Base-by-base conservation (phyloP, 2,888 invertebrate species). In the Euspilapteryx auroguttella region DNA sequence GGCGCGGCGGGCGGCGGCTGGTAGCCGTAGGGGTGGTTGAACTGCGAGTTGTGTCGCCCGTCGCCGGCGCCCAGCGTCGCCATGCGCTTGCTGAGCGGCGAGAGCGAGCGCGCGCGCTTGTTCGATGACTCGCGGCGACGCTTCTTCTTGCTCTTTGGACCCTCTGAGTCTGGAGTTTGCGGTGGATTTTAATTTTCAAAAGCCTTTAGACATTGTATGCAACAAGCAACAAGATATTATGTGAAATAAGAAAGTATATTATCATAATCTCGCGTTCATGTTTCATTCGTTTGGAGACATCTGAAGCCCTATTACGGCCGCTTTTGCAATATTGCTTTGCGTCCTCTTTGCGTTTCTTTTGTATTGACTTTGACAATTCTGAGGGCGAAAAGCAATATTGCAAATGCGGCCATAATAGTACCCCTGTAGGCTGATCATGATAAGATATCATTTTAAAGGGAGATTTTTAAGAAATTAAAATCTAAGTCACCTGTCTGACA, bases 41-140 rank as follows among this genome's bases (percentile, higher is more conserved):
- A 87, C 46, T 86, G 85, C 4, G 80, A 82, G 59, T 73, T 81
- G 42, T 79, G 79, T 2, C 62, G 55, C 0, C 58, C 51, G 36
- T 75, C 63, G 2, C 71, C 69, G 25, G 82, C 81, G 30, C 83
- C 69, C 59, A 86, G 78, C 68, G 85, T 78, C 12, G 87, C 88
- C 87, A 90, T 87, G 8, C 89, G 82, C 53, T 90, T 90, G 62
- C 89, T 89, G 15, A 90, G 69, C 2, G 90, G 90, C 17, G 89
- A 90, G 27, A 89, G 61, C 1, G 90, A 90, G 6, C 83, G 81
- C 43, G 86, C 83, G 29, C 83, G 80, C 49, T 81, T 80, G 47
- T 78, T 76, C 44, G 68, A 68, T 0, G 79, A 75, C 28, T 78
- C 71, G 3, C 78, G 78, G 8, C 79, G 71, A 31, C 79, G 78